Conservation (phyloP, 2,888 invertebrate genomes). For the Aleiodes leptofemur region DNA sequence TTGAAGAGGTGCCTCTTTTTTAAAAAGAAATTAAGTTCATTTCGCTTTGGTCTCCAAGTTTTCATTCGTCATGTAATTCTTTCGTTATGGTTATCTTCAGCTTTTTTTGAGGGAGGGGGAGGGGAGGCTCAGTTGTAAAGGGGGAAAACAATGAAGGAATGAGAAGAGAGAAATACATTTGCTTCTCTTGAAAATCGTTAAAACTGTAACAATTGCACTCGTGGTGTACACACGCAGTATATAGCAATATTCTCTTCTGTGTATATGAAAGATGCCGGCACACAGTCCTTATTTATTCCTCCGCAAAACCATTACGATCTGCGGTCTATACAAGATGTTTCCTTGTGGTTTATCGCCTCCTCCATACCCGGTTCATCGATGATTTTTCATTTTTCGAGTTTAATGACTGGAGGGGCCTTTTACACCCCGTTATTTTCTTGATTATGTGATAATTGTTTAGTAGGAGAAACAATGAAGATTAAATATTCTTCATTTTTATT, state of each 20-base stretch:
- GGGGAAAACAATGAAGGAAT: not conserved
- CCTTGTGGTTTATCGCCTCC: conserved; percentile 37
- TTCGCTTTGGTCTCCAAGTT: not conserved
- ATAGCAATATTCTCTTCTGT: conserved; percentile 7
- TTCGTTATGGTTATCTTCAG: not conserved
- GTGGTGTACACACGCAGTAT: conserved; percentile 16
- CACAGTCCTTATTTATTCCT: conserved; percentile 36
- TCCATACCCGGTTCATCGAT: conserved; percentile 20
- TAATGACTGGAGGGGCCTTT: not conserved
- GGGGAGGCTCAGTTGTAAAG: not conserved
- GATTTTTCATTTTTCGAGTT: conserved; percentile 13
- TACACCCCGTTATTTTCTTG: conserved; percentile 26
- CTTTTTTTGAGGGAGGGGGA: not conserved
- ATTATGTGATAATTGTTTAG: conserved; percentile 25
- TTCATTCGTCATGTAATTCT: not conserved
- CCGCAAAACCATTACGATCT: conserved; percentile 51
- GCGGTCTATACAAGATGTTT: conserved; percentile 39
- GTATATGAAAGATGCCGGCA: conserved; percentile 41
- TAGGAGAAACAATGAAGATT: not conserved
- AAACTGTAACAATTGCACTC: conserved; percentile 50
- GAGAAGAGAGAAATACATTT: conserved; percentile 9
- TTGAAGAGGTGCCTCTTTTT: too few species aligned
- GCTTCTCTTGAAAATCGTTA: conserved; percentile 48
- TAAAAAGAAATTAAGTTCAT: not conserved
- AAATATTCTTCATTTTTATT: not conserved